phyloP scores from a whole-genome alignment of 2,113 vertebrate genomes.

The Mustela lutreola region DNA sequence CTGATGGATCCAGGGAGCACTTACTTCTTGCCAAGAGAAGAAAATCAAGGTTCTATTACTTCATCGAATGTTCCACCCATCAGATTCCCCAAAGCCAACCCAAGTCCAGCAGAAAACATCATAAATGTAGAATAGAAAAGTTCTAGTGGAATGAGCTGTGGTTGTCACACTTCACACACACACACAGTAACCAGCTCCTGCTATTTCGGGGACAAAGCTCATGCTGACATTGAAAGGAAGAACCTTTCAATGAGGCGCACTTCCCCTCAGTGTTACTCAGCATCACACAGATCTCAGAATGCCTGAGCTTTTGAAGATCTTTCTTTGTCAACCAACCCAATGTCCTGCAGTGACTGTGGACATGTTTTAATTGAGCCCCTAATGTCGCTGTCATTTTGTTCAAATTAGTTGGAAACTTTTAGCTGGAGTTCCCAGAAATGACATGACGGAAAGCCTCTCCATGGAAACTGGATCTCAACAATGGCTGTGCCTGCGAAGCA shows the following conservation, averaged over 20 bases:
- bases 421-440: background rate
- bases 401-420: background rate
- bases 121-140: too few relatives aligned
- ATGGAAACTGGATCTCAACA: background rate
- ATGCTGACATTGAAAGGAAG: rapidly evolving
- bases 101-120: background rate
- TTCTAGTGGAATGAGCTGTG: background rate
- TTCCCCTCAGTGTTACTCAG: background rate
- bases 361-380: background rate
- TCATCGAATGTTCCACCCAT: background rate
- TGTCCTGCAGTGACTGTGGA: too few relatives aligned
- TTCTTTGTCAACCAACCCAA: background rate
- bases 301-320: background rate
- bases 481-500: rapidly evolving
- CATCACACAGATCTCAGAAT: too few relatives aligned
- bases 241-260: rapidly evolving
- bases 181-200: rapidly evolving
- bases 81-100: background rate
- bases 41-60: background rate
- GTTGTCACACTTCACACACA: background rate
- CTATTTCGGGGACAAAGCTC: too few relatives aligned
- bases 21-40: background rate
- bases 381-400: background rate
- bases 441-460: background rate
- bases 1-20: background rate